A percentile compares a stretch with the other conserved stretches of the same genome.
Evolutionary conservation across 2,797 vertebrate genomes (phyloP).

Genomic region (Hippoglossus hippoglossus): DNA sequence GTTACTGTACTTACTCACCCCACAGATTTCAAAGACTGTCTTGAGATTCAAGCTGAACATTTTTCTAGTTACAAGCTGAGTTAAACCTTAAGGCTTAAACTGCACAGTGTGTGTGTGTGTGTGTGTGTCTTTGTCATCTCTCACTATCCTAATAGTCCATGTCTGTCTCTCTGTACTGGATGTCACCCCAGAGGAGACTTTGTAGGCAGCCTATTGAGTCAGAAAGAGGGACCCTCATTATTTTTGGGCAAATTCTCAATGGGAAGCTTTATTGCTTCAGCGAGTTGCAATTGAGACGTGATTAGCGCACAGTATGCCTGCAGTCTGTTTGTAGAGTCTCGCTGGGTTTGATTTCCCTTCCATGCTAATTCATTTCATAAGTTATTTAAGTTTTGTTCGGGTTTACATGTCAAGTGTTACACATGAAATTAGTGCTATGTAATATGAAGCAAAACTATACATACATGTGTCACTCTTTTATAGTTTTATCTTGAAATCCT

Average conservation of each 20-base stretch:
- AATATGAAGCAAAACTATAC: too few relatives aligned
- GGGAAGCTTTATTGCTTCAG: slow-evolving; percentile 71
- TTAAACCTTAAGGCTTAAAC: slow-evolving; percentile 4
- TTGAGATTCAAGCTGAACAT: neutral
- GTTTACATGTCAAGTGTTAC: too few relatives aligned
- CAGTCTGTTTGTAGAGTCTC: slow-evolving; percentile 76
- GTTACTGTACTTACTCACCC: neutral
- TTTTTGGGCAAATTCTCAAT: slow-evolving; percentile 64
- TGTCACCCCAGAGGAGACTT: slow-evolving; percentile 38
- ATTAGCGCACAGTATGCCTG: slow-evolving; percentile 77
- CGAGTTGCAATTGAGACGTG: slow-evolving; percentile 71
- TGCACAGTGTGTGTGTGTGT: neutral
- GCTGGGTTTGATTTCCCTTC: slow-evolving; percentile 71
- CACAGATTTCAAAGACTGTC: neutral
- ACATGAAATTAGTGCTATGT: neutral
- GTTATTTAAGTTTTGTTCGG: slow-evolving; percentile 65
- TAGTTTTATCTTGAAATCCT: neutral
- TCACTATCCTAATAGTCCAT: slow-evolving; percentile 4
- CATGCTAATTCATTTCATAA: slow-evolving; percentile 65
- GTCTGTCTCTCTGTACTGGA: slow-evolving; percentile 4
- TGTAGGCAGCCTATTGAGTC: slow-evolving; percentile 31
- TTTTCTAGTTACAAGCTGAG: neutral
- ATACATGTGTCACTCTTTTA: neutral
- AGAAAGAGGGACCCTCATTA: slow-evolving; percentile 59
- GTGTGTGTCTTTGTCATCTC: neutral